phyloP scores from a whole-genome alignment of 2,888 invertebrate genomes.

The Trisateles emortualis region DNA sequence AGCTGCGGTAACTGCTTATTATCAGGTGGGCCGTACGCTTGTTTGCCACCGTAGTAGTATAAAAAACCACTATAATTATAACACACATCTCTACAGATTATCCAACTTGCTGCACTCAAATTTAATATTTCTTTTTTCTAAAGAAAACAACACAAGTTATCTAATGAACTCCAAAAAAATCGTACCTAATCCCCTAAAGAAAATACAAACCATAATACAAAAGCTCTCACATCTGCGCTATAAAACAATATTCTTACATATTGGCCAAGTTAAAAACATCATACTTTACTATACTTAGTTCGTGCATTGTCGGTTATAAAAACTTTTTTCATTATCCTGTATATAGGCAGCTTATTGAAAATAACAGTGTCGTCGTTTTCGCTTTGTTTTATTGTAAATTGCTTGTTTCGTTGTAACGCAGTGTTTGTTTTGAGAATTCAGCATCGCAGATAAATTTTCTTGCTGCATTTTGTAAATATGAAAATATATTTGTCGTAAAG shows the following conservation, averaged over 20 bases:
- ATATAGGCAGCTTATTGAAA: constrained; percentile 78
- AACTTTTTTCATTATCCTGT: constrained; percentile 83
- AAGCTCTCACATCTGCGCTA: constrained; percentile 15
- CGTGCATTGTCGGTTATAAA: constrained; percentile 75
- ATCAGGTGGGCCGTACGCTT: no score
- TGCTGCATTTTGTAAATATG: not conserved
- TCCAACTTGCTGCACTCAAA: no score
- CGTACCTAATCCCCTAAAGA: not conserved
- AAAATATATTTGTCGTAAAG: not conserved
- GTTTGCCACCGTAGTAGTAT: no score
- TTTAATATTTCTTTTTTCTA: no score
- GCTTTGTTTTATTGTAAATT: constrained; percentile 74
- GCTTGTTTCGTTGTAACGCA: constrained; percentile 42
- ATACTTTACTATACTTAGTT: constrained; percentile 43
- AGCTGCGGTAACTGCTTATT: no score
- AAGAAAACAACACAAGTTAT: no score
- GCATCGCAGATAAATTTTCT: not conserved
- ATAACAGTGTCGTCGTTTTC: constrained; percentile 70
- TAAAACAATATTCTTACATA: constrained; percentile 45
- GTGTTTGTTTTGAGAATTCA: constrained; percentile 22
- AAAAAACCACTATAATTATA: no score
- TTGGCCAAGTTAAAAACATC: constrained; percentile 50
- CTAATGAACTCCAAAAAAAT: no score
- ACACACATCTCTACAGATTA: no score
- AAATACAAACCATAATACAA: not conserved